Conservation (phyloP, 30 jellyfish, hydroid and myxozoan species). For the Pelagia noctiluca region DNA sequence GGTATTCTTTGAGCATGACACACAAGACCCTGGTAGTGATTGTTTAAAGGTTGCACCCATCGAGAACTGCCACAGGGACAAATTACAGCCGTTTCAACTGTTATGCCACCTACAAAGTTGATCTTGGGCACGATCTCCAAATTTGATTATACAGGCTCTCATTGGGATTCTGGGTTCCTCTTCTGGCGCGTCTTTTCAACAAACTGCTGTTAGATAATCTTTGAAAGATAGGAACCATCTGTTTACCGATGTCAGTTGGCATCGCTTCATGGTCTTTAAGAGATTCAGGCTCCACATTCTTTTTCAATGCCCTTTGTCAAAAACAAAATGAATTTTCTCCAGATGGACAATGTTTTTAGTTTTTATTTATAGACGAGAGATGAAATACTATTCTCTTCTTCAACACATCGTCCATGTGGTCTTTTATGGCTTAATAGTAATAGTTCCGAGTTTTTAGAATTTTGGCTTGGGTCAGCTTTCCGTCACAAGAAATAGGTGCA, state of each 20-base stretch:
- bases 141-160: conserved; percentile 40
- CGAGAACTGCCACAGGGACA: conserved; percentile 43
- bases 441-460: background rate
- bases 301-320: conserved; percentile 28
- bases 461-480: conserved; percentile 31
- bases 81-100: conserved; percentile 50
- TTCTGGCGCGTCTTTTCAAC: conserved; percentile 36
- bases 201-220: background rate
- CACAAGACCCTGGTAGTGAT: background rate
- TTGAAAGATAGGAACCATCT: conserved; percentile 13
- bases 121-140: conserved; percentile 54
- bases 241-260: conserved; percentile 3
- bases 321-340: conserved; percentile 29
- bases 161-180: conserved; percentile 49
- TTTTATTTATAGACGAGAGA: background rate
- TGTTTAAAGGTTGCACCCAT: conserved; percentile 12
- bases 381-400: conserved; percentile 11
- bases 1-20: background rate
- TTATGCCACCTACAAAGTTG: conserved; percentile 40
- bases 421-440: conserved; percentile 11
- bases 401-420: conserved; percentile 16
- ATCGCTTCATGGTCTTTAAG: conserved; percentile 14
- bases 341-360: conserved; percentile 13
- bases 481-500: conserved; percentile 4
- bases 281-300: background rate